Conservation (phyloP, 1,140 invertebrate genomes). For the Idris sp. region DNA sequence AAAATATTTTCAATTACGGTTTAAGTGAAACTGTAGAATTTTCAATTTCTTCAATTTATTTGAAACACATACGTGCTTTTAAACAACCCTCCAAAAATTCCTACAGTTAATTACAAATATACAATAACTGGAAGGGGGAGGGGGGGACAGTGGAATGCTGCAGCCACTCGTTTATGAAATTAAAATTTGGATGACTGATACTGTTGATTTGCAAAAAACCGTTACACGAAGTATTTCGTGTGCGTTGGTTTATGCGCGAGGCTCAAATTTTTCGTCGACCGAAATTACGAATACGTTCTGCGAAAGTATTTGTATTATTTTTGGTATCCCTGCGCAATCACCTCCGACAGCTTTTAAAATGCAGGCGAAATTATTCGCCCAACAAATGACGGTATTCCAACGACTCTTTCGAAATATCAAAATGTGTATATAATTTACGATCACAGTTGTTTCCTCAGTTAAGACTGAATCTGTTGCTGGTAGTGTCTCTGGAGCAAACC, state of each 20-base stretch:
- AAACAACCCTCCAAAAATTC: no score
- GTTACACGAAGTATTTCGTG: neutral
- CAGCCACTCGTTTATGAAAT: no score
- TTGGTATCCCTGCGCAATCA: conserved; percentile 13
- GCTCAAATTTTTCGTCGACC: conserved; percentile 11
- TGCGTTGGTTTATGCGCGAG: neutral
- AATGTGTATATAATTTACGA: conserved; percentile 42
- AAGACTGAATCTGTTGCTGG: conserved; percentile 8
- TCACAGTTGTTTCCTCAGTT: conserved; percentile 30
- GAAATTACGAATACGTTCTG: conserved; percentile 10
- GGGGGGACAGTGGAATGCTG: no score
- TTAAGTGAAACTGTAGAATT: no score
- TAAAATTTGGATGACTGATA: no score
- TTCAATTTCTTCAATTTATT: no score
- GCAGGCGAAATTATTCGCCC: conserved; percentile 23
- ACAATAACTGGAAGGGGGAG: no score
- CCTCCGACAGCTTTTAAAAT: conserved; percentile 28
- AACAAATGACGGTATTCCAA: conserved; percentile 36
- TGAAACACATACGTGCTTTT: conserved; percentile 61
- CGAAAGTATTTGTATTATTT: conserved; percentile 45
- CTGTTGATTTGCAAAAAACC: no score
- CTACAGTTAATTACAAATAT: no score
- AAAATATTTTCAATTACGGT: no score
- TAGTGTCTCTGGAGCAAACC: no score
- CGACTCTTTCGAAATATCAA: conserved; percentile 24